phyloP scores from a whole-genome alignment of 2,888 invertebrate genomes.

The Micoletzkya japonica region DNA sequence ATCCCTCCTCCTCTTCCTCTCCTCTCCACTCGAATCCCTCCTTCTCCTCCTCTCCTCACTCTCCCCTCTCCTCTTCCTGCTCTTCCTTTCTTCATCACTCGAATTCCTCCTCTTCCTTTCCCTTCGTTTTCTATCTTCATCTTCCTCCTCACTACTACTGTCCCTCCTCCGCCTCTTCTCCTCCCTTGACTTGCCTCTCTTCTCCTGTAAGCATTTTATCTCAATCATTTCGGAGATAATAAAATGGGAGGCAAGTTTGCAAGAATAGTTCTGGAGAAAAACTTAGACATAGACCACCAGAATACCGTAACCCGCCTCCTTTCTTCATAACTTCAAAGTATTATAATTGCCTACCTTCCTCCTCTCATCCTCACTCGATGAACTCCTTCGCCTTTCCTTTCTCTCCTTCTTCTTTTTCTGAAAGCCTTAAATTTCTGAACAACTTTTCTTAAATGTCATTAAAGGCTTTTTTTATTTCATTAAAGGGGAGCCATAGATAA shows the following conservation, averaged over 20 bases:
- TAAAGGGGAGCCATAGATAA: too few relatives aligned
- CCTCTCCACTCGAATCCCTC: constrained; percentile 20
- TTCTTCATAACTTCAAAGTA: too few relatives aligned
- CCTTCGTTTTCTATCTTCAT: constrained; percentile 23
- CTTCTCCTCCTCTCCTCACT: constrained; percentile 27
- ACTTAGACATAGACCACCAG: too few relatives aligned
- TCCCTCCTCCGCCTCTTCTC: constrained; percentile 18
- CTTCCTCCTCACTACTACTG: constrained; percentile 7
- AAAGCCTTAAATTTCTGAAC: too few relatives aligned
- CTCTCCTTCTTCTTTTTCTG: too few relatives aligned
- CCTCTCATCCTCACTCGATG: too few relatives aligned
- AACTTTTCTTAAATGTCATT: too few relatives aligned
- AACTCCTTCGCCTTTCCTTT: too few relatives aligned
- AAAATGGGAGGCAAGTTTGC: not conserved
- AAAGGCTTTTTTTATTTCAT: too few relatives aligned
- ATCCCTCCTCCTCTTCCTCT: not conserved
- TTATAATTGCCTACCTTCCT: too few relatives aligned
- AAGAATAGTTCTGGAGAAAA: not conserved
- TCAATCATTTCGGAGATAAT: too few relatives aligned
- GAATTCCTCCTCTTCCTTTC: constrained; percentile 5
- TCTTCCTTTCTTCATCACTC: constrained; percentile 20
- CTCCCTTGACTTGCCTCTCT: not conserved
- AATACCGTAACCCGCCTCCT: too few relatives aligned
- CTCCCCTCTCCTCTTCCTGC: constrained; percentile 18
- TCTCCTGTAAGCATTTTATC: not conserved